These are phyloP conservation scores for Strigamia transsilvanica DNA, from an alignment of 2,888 invertebrate genomes.

Conservation along the genomic window DNA sequence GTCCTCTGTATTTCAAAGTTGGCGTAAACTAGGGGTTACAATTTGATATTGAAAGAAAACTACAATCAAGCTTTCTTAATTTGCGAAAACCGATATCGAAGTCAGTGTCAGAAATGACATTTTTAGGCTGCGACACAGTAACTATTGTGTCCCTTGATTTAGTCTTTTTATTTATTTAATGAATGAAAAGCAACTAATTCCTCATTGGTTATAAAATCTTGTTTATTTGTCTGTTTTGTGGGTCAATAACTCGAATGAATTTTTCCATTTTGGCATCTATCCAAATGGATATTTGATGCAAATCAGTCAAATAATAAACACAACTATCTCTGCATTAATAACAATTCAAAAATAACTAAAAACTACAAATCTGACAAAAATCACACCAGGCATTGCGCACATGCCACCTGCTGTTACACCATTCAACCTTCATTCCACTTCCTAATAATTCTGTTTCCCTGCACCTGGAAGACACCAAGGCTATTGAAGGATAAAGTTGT, in stretches of 20 bases:
- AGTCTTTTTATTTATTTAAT: no score
- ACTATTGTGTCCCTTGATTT: no score
- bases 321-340: no score
- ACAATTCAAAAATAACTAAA: background rate
- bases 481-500: background rate
- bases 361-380: background rate
- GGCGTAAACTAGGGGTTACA: no score
- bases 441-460: background rate
- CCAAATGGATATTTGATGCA: background rate
- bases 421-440: background rate
- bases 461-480: background rate
- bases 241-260: background rate
- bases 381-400: no score
- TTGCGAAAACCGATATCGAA: no score
- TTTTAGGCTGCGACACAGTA: no score
- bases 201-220: background rate
- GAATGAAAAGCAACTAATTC: background rate
- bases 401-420: constrained; percentile 4
- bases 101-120: no score
- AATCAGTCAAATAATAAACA: background rate
- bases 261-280: background rate
- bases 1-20: no score
- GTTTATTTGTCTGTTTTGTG: constrained; percentile 3
- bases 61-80: no score
- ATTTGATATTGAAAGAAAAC: no score